Percentiles rank a stretch among this genome's conserved stretches.
Evolutionary conservation across 2,888 invertebrate species (phyloP).

Genomic region (Amblyteles armatorius): DNA sequence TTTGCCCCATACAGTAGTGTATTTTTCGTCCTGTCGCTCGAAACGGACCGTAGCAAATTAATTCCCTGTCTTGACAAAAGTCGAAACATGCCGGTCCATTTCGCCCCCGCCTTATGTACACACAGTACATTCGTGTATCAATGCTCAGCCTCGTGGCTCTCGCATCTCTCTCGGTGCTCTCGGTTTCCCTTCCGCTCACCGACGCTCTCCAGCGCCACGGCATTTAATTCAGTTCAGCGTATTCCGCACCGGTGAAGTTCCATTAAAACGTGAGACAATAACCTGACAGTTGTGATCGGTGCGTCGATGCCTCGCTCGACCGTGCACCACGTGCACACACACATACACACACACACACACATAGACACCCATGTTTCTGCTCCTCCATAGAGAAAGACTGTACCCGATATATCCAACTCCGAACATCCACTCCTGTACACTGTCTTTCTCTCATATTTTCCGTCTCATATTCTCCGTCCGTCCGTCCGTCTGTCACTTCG

Average conservation of each 20-base stretch:
- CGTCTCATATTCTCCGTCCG: slow-evolving; percentile 42
- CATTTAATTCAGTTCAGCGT: slow-evolving; percentile 81
- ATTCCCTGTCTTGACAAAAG: too few species aligned
- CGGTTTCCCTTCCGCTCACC: slow-evolving; percentile 25
- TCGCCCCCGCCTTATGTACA: neutral
- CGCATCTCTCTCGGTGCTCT: slow-evolving; percentile 18
- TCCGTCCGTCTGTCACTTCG: slow-evolving; percentile 38
- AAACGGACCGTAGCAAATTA: too few species aligned
- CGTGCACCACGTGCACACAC: slow-evolving; percentile 18
- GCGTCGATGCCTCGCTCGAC: slow-evolving; percentile 71
- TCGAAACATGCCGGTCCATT: too few species aligned
- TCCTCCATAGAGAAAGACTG: slow-evolving; percentile 17
- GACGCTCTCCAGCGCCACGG: slow-evolving; percentile 37
- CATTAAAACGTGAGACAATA: slow-evolving; percentile 83
- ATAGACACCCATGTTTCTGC: slow-evolving; percentile 21
- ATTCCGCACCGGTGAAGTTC: slow-evolving; percentile 81
- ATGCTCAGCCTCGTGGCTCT: slow-evolving; percentile 29
- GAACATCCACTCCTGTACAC: slow-evolving; percentile 27
- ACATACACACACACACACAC: neutral
- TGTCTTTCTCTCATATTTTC: slow-evolving; percentile 46
- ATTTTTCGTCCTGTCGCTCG: too few species aligned
- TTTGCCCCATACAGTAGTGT: too few species aligned
- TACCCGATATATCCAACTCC: slow-evolving; percentile 16
- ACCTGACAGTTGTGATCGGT: slow-evolving; percentile 83
- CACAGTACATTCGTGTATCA: slow-evolving; percentile 21